phyloP scores from a whole-genome alignment of 1,140 invertebrate species.

The Olivierus martensii region DNA sequence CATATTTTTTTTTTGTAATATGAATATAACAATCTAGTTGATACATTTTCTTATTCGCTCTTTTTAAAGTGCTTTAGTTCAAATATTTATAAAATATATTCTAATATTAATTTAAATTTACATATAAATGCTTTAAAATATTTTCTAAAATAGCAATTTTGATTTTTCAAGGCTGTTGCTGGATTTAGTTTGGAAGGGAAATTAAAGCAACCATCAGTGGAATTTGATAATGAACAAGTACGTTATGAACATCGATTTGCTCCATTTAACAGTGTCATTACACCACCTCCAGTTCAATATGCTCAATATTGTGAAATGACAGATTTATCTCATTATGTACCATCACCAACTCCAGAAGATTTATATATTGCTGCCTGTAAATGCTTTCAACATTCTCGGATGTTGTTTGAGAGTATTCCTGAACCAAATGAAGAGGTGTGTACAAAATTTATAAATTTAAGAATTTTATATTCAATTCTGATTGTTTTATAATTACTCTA shows the following conservation, averaged over 20 bases:
- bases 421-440: conserved; percentile 65
- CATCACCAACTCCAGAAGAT: conserved; percentile 29
- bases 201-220: conserved; percentile 55
- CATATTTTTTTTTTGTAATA: no score
- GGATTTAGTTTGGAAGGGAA: conserved; percentile 54
- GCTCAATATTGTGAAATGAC: conserved; percentile 61
- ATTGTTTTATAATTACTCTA: no score
- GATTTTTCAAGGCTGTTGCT: conserved; percentile 46
- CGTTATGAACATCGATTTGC: conserved; percentile 87
- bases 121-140: no score
- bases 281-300: conserved; percentile 79
- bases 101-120: no score
- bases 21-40: no score
- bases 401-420: conserved; percentile 60
- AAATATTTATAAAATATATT: no score
- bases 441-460: conserved; percentile 5
- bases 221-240: conserved; percentile 83
- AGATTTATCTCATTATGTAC: conserved; percentile 37
- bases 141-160: no score
- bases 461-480: no score
- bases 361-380: conserved; percentile 70
- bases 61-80: no score
- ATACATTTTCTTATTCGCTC: no score
- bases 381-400: conserved; percentile 80
- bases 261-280: conserved; percentile 69